Conservation (phyloP, 2,113 vertebrate species). For the Clarias batrachus region DNA sequence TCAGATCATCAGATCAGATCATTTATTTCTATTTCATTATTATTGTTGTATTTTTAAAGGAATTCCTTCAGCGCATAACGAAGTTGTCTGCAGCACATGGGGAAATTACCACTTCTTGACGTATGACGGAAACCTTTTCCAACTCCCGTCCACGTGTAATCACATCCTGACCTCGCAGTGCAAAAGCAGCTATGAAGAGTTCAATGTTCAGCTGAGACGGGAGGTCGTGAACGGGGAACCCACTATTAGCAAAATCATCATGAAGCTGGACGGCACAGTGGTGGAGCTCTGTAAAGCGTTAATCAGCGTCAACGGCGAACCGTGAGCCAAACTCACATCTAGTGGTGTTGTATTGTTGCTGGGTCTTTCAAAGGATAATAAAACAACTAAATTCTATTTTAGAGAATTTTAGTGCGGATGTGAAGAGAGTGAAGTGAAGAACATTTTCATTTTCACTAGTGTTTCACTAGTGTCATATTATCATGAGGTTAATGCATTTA, state of each 20-base stretch:
- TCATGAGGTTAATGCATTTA: not conserved
- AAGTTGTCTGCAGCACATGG: slow-evolving; percentile 88
- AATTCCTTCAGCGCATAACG: slow-evolving; percentile 65
- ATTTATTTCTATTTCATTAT: too few relatives aligned
- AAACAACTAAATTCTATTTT: not conserved
- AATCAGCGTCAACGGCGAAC: slow-evolving; percentile 67
- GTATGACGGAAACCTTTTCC: slow-evolving; percentile 82
- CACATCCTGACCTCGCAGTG: slow-evolving; percentile 81
- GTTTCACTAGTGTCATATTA: not conserved
- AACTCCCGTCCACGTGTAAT: slow-evolving; percentile 80
- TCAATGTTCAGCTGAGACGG: slow-evolving; percentile 80
- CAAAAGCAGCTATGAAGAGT: slow-evolving; percentile 68
- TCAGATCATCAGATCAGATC: not conserved
- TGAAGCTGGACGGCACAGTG: slow-evolving; percentile 69
- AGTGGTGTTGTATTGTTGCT: not conserved
- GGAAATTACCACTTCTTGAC: slow-evolving; percentile 86
- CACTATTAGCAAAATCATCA: slow-evolving; percentile 68
- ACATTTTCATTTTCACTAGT: not conserved
- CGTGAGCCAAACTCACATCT: slow-evolving; percentile 69
- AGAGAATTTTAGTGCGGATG: not conserved
- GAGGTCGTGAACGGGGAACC: slow-evolving; percentile 35
- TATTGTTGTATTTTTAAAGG: not conserved
- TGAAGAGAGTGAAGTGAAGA: not conserved
- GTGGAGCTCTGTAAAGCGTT: slow-evolving; percentile 69
- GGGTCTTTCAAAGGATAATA: not conserved